Evolutionary conservation across 2,113 vertebrate species (phyloP).

Genomic region (Bagarius yarrelli): DNA sequence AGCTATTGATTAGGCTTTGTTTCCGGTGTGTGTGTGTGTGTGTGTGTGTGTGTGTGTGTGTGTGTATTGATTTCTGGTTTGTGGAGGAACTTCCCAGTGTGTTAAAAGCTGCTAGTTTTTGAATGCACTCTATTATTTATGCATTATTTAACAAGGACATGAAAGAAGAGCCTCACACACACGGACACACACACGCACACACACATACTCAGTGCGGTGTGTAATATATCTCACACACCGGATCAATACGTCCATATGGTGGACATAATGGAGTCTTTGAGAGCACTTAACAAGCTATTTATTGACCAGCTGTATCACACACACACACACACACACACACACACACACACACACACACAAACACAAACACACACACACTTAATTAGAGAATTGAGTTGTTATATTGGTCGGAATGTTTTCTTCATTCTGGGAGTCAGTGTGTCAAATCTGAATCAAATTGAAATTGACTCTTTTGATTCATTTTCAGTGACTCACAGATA

Average conservation of each 20-base stretch:
- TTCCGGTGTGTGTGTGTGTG: constrained; percentile 16
- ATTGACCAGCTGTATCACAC: constrained; percentile 11
- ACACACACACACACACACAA: not conserved
- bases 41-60: not conserved
- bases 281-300: constrained; percentile 46
- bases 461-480: not conserved
- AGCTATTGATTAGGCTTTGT: constrained; percentile 37
- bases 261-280: constrained; percentile 49
- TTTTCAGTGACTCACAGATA: not conserved
- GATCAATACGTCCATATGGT: constrained; percentile 47
- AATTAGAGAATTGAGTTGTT: not conserved
- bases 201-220: constrained; percentile 41
- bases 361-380: not conserved
- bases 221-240: constrained; percentile 28
- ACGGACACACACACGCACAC: constrained; percentile 21
- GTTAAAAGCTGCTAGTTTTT: constrained; percentile 32
- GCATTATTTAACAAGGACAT: constrained; percentile 53
- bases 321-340: constrained; percentile 9
- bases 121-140: constrained; percentile 45
- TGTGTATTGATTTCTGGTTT: constrained; percentile 41
- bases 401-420: not conserved
- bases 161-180: constrained; percentile 4
- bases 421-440: not conserved
- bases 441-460: not conserved
- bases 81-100: constrained; percentile 17